Percentiles rank a stretch among this genome's conserved stretches.
Conservation (phyloP, 2,797 vertebrate species). For the Sebastes itinus region DNA sequence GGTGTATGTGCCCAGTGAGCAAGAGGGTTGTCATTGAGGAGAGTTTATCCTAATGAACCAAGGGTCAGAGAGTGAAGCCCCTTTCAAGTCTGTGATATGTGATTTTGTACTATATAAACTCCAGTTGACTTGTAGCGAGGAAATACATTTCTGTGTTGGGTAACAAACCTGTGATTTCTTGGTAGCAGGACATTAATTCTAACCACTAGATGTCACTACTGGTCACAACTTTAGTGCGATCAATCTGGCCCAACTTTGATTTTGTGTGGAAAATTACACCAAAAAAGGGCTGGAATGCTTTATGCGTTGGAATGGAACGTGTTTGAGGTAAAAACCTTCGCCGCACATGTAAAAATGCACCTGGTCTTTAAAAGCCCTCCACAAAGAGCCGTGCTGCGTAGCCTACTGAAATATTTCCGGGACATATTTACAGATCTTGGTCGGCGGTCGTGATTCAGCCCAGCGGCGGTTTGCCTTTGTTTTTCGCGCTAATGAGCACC, state of each 20-base stretch:
- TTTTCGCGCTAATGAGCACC: constrained; percentile 66
- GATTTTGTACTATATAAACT: not conserved
- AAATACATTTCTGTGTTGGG: not conserved
- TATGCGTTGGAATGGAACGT: constrained; percentile 26
- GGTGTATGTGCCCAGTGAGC: not conserved
- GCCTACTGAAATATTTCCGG: constrained; percentile 46
- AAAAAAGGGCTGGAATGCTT: not conserved
- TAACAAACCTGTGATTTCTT: not conserved
- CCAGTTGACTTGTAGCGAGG: not conserved
- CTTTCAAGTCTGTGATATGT: not conserved
- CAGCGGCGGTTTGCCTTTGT: constrained; percentile 38
- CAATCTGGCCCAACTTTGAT: not conserved
- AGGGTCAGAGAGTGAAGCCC: not conserved
- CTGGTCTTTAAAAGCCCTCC: constrained; percentile 56
- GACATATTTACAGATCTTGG: constrained; percentile 69
- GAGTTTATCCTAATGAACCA: not conserved
- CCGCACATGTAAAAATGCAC: constrained; percentile 34
- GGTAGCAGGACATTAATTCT: not conserved
- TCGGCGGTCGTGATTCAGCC: constrained; percentile 52
- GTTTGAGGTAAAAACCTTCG: constrained; percentile 30
- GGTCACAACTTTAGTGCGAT: not conserved
- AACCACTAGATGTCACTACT: not conserved
- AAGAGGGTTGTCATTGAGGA: not conserved
- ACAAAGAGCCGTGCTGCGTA: constrained; percentile 37
- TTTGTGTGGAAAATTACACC: not conserved